Conservation (phyloP, 2,797 vertebrate genomes). For the Diceros bicornis region DNA sequence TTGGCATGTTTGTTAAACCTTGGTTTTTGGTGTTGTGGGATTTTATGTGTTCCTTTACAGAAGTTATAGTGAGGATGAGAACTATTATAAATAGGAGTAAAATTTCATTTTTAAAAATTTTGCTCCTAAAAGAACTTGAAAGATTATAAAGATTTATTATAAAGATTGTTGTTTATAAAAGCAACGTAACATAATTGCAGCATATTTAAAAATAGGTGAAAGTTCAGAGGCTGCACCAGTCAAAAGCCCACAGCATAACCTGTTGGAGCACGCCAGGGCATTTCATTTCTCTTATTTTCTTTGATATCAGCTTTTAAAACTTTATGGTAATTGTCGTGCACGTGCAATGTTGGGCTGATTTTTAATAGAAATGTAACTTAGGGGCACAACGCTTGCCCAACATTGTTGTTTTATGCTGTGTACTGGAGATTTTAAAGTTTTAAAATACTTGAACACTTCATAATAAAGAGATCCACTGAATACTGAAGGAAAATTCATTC, state of each 20-base stretch:
- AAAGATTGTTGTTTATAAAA: background rate
- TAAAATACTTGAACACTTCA: background rate
- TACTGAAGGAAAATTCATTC: background rate
- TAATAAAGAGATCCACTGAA: background rate
- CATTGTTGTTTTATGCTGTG: background rate
- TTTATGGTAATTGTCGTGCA: background rate
- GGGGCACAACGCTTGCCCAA: background rate
- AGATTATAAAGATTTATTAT: background rate
- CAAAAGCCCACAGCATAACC: background rate
- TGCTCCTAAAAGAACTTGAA: background rate
- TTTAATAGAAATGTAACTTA: background rate
- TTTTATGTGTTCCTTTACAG: background rate
- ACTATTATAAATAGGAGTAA: background rate
- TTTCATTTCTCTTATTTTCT: conserved; percentile 11
- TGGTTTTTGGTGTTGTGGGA: background rate
- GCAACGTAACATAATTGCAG: background rate
- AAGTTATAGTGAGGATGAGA: background rate
- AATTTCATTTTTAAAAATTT: background rate
- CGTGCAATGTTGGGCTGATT: background rate
- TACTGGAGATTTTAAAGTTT: background rate
- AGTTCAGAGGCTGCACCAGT: no score
- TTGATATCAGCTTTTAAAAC: background rate
- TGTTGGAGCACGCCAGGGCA: background rate
- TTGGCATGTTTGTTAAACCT: background rate
- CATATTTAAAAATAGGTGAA: background rate